Evolutionary conservation across 2,113 vertebrate species (phyloP).

Genomic region (Thermophis baileyi): DNA sequence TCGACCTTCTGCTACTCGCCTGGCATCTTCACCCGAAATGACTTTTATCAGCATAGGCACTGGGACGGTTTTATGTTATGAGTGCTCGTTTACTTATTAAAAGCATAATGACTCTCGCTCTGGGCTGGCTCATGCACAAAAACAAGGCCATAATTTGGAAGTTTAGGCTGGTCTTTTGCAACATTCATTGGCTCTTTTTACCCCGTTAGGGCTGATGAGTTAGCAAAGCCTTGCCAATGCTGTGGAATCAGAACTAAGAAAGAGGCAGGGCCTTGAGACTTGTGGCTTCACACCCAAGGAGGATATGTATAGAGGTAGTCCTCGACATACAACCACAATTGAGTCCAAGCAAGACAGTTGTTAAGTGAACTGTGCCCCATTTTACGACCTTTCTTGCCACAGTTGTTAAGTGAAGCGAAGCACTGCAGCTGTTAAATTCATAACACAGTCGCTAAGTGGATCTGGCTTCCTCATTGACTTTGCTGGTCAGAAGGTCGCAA

Average conservation of each 20-base stretch:
- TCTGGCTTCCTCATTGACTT: too few relatives aligned
- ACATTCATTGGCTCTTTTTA: background rate
- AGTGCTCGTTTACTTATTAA: background rate
- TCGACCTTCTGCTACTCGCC: background rate
- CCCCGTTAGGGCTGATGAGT: background rate
- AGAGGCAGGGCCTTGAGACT: background rate
- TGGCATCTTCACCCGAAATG: background rate
- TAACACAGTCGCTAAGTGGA: too few relatives aligned
- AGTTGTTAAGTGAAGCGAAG: too few relatives aligned
- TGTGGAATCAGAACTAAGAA: background rate
- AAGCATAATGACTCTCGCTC: background rate
- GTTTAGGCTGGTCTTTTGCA: background rate
- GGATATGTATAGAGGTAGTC: background rate
- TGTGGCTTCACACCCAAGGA: background rate
- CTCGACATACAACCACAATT: too few relatives aligned
- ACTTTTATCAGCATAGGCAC: background rate
- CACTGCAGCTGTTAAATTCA: too few relatives aligned
- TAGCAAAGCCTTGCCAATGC: background rate
- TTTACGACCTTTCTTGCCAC: too few relatives aligned
- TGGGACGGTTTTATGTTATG: rapidly evolving
- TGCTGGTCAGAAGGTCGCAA: too few relatives aligned
- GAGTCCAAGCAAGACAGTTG: background rate
- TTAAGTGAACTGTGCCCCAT: background rate
- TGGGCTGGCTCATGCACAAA: background rate
- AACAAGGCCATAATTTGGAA: background rate